phyloP scores from a whole-genome alignment of 2,797 vertebrate genomes.

The Manis javanica region DNA sequence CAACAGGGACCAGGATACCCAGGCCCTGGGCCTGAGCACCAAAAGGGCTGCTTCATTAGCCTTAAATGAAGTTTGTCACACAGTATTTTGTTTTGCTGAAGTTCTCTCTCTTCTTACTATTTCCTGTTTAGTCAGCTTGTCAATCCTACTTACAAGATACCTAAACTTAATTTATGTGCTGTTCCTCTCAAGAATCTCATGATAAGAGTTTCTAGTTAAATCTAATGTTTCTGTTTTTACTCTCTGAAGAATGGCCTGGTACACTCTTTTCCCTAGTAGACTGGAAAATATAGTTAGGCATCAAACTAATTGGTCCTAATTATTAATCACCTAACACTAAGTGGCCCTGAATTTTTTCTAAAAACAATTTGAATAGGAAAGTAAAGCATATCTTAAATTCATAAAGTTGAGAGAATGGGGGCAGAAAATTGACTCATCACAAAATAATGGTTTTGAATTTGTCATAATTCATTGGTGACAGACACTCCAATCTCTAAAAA shows the following conservation, averaged over 20 bases:
- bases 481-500: neutral
- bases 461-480: neutral
- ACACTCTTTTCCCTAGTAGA: neutral
- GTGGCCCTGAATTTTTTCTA: neutral
- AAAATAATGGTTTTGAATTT: slow-evolving; percentile 17
- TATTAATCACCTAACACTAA: slow-evolving; percentile 14
- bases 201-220: neutral
- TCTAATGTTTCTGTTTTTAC: neutral
- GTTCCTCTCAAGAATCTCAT: neutral
- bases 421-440: neutral
- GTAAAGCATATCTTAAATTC: slow-evolving; percentile 6
- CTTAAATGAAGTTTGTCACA: neutral
- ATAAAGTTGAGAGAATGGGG: slow-evolving; percentile 25
- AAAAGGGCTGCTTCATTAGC: neutral
- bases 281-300: slow-evolving; percentile 4
- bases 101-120: neutral
- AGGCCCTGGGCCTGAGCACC: neutral
- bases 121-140: neutral
- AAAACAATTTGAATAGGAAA: slow-evolving; percentile 36
- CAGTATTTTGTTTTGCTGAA: neutral
- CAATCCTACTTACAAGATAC: slow-evolving; percentile 26
- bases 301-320: slow-evolving; percentile 18
- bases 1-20: neutral
- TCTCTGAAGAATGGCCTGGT: neutral
- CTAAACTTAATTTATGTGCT: neutral